These are phyloP conservation scores for Noctua janthe DNA, from an alignment of 2,888 invertebrate genomes.

Conservation along the genomic window DNA sequence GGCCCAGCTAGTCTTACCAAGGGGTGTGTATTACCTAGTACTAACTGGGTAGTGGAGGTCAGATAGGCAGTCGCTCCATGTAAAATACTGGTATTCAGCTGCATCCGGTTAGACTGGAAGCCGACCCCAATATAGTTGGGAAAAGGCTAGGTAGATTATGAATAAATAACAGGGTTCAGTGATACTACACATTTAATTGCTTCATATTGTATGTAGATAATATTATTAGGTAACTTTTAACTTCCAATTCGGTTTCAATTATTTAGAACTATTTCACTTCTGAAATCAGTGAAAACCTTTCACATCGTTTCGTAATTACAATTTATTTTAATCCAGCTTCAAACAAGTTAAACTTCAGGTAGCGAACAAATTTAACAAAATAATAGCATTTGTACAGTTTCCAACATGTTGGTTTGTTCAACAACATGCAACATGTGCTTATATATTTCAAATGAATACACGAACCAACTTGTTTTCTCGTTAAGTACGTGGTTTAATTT, in stretches of 20 bases:
- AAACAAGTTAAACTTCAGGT: not conserved
- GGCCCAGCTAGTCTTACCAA: no score
- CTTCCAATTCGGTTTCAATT: not conserved
- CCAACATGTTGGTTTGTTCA: constrained; percentile 22
- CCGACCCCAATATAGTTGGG: no score
- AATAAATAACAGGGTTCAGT: no score
- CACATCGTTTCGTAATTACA: not conserved
- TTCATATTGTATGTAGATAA: no score
- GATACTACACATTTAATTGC: no score
- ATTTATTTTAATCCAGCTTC: constrained; percentile 17
- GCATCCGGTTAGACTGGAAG: no score
- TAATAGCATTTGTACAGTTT: constrained; percentile 15
- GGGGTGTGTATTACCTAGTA: no score
- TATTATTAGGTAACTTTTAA: no score
- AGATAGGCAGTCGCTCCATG: no score
- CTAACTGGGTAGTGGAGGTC: no score
- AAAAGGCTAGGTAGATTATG: no score
- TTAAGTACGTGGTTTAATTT: constrained; percentile 18
- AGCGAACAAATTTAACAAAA: constrained; percentile 36
- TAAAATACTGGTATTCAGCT: no score
- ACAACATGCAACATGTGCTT: constrained; percentile 40
- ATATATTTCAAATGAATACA: constrained; percentile 45
- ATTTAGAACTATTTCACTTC: not conserved
- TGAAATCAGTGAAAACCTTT: not conserved
- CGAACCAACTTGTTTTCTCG: constrained; percentile 7